Conservation (phyloP, 1,140 invertebrate species). For the Tetramorium simillimum region DNA sequence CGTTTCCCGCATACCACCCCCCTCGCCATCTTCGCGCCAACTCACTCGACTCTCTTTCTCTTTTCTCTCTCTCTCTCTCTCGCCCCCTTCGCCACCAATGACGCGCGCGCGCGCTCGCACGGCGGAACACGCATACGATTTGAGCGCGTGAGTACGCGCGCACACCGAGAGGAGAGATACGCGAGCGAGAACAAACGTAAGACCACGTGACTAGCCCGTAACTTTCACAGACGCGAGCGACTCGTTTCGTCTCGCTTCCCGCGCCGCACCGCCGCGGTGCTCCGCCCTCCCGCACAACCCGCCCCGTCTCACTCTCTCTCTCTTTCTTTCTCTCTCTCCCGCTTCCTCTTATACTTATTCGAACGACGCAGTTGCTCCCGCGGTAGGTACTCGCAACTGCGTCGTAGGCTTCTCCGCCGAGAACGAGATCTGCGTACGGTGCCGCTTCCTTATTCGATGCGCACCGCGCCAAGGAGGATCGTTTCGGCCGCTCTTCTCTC, state of each 20-base stretch:
- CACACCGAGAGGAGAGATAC: conserved; percentile 52
- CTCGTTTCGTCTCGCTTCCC: conserved; percentile 34
- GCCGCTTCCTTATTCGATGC: conserved; percentile 69
- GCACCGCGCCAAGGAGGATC: conserved; percentile 27
- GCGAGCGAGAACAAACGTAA: conserved; percentile 65
- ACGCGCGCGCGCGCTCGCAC: conserved; percentile 53
- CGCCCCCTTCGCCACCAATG: conserved; percentile 63
- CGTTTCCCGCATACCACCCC: conserved; percentile 83
- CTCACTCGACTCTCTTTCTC: neutral
- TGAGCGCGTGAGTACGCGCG: neutral
- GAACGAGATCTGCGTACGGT: conserved; percentile 63
- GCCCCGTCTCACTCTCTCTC: neutral
- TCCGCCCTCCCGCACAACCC: conserved; percentile 9
- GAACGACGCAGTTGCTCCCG: conserved; percentile 77
- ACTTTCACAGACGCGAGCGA: conserved; percentile 66
- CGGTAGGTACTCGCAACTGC: conserved; percentile 73
- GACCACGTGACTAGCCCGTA: conserved; percentile 74
- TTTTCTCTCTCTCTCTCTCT: conserved; percentile 19
- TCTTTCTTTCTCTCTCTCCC: neutral
- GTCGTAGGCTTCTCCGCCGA: conserved; percentile 67
- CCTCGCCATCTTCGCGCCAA: conserved; percentile 54
- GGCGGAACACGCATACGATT: conserved; percentile 58
- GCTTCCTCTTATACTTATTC: conserved; percentile 71
- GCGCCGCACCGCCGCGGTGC: neutral
- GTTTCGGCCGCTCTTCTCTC: conserved; percentile 7